phyloP scores from a whole-genome alignment of 2,797 vertebrate species.

The Lemur catta region DNA sequence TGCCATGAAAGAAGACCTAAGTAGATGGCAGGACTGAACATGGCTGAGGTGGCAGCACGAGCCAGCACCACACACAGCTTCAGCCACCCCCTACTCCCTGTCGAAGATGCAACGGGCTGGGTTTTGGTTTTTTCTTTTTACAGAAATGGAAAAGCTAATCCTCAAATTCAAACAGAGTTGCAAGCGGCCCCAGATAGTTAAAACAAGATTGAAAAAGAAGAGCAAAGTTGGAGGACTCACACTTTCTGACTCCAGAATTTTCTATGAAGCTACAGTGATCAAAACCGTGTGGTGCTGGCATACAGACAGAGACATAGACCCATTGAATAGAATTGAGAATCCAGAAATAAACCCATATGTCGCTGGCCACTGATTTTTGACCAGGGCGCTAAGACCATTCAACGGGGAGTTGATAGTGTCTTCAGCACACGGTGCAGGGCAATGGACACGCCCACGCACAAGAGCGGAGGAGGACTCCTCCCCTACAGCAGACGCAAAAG shows the following conservation, averaged over 20 bases:
- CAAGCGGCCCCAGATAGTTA: neutral
- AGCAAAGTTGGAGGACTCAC: neutral
- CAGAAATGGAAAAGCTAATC: neutral
- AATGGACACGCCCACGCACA: too few species aligned
- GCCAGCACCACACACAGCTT: rapidly evolving
- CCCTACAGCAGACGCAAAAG: too few species aligned
- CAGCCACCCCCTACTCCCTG: neutral
- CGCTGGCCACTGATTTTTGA: neutral
- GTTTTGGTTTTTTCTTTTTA: neutral
- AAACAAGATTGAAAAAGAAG: neutral
- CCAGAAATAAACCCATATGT: neutral
- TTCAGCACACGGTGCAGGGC: neutral
- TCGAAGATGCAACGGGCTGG: neutral
- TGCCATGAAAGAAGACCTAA: too few species aligned
- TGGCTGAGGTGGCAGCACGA: too few species aligned
- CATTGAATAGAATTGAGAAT: neutral
- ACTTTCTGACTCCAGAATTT: neutral
- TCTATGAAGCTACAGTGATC: neutral
- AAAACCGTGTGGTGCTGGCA: neutral
- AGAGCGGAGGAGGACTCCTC: too few species aligned
- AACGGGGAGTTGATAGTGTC: neutral
- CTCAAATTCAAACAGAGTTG: neutral
- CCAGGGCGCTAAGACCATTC: neutral
- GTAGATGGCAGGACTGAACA: neutral
- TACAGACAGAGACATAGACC: neutral